phyloP scores from a whole-genome alignment of 2,797 vertebrate species.

The Sebastes alutus region DNA sequence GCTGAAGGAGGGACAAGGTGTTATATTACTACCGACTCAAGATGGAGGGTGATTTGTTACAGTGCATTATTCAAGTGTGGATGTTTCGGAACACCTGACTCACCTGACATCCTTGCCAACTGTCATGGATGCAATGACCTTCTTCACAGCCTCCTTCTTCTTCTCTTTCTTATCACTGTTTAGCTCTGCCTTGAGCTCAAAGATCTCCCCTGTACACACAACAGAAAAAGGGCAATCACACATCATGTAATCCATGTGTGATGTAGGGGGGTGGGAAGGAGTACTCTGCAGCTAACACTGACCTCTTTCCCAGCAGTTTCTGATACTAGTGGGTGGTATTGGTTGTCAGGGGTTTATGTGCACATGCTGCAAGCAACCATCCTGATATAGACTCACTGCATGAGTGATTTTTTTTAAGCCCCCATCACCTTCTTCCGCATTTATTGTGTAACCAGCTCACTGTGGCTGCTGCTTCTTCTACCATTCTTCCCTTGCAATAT shows the following conservation, averaged over 20 bases:
- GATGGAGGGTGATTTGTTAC: not conserved
- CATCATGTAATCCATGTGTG: not conserved
- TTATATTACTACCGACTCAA: not conserved
- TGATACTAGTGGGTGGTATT: not conserved
- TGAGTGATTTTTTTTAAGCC: not conserved
- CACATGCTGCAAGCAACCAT: not conserved
- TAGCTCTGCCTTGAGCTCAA: constrained; percentile 97
- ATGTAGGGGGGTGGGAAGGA: not conserved
- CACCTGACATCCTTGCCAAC: constrained; percentile 99
- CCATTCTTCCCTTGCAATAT: not conserved
- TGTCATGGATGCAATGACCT: constrained; percentile 98
- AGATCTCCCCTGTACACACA: constrained; percentile 91
- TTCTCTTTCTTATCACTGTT: constrained; percentile 99
- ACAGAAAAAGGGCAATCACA: not conserved
- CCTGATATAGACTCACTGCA: not conserved
- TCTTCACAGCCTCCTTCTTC: constrained; percentile 99
- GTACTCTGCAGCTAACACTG: not conserved
- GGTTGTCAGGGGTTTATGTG: not conserved
- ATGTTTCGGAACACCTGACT: constrained; percentile 7
- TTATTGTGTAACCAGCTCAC: not conserved
- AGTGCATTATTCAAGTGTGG: not conserved
- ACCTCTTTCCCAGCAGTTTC: not conserved
- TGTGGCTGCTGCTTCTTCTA: not conserved
- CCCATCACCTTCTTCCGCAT: not conserved
- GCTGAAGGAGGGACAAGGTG: constrained; percentile 65